Evolutionary conservation across 2,888 invertebrate genomes (phyloP).

Genomic region (Spatulosminthurus flaviceps): DNA sequence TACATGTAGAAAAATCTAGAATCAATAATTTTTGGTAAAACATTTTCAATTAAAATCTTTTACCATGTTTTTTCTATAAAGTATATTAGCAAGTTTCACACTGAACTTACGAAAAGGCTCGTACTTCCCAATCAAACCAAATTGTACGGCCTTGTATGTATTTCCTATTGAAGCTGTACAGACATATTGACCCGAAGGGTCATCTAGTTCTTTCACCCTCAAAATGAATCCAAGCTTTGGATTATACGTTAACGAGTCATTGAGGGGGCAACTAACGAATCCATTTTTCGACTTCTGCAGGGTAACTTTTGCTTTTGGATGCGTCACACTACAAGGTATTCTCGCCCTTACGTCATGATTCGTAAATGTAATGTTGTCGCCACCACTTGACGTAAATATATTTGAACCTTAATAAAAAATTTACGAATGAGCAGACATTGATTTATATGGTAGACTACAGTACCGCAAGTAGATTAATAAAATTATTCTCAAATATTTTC

Average conservation of each 20-base stretch:
- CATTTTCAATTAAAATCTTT: too few relatives aligned
- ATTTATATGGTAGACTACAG: too few relatives aligned
- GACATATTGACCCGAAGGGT: constrained; percentile 44
- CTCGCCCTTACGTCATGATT: constrained; percentile 21
- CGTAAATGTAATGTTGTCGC: constrained; percentile 36
- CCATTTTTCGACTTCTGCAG: constrained; percentile 39
- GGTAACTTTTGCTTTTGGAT: constrained; percentile 31
- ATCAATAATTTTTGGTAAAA: too few relatives aligned
- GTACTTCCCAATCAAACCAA: constrained; percentile 18
- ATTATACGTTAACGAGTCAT: constrained; percentile 28
- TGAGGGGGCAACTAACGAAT: constrained; percentile 31
- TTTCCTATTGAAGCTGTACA: constrained; percentile 37
- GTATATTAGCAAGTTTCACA: not conserved
- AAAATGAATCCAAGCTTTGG: constrained; percentile 46
- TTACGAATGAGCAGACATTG: not conserved
- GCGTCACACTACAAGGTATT: constrained; percentile 43
- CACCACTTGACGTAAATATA: constrained; percentile 36
- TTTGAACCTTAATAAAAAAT: not conserved
- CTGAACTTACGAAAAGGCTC: constrained; percentile 19
- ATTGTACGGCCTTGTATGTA: constrained; percentile 54
- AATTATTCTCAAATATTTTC: not conserved
- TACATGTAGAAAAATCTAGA: constrained; percentile 68
- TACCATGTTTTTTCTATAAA: too few relatives aligned
- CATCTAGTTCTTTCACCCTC: constrained; percentile 8
- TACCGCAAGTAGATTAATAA: not conserved